A percentile compares a stretch with the other conserved stretches of the same genome.
Conservation (phyloP, 2,113 vertebrate species). For the Notothenia rossii region DNA sequence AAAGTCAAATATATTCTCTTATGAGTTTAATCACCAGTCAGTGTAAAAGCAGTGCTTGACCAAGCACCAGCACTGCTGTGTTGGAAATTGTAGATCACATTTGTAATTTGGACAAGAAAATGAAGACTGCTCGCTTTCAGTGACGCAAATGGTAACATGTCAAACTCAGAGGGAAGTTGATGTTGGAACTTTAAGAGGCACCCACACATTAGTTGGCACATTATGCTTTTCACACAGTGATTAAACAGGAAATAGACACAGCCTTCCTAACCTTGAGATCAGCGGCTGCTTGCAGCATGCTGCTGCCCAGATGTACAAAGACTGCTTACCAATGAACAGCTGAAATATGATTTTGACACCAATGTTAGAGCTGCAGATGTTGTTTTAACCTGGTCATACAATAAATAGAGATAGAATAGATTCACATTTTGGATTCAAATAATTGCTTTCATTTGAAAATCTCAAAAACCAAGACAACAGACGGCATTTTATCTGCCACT, state of each 20-base stretch:
- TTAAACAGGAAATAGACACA: constrained; percentile 30
- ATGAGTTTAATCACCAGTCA: constrained; percentile 42
- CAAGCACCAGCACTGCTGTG: neutral
- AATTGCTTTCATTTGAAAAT: constrained; percentile 37
- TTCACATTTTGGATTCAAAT: constrained; percentile 21
- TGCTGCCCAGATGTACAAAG: constrained; percentile 32
- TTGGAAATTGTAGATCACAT: constrained; percentile 15
- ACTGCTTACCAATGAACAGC: constrained; percentile 43
- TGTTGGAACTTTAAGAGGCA: constrained; percentile 45
- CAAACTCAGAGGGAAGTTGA: constrained; percentile 30
- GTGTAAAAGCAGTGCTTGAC: constrained; percentile 36
- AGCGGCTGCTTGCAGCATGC: constrained; percentile 29
- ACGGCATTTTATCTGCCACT: constrained; percentile 56
- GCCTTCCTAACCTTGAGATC: constrained; percentile 25
- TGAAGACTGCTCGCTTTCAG: constrained; percentile 17
- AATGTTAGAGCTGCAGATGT: constrained; percentile 26
- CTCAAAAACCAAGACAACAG: constrained; percentile 55
- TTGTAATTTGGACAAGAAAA: constrained; percentile 27
- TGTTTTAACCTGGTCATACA: constrained; percentile 29
- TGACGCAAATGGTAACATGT: constrained; percentile 28
- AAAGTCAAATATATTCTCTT: constrained; percentile 58
- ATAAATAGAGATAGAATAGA: constrained; percentile 10
- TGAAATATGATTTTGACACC: constrained; percentile 38
- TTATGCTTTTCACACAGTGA: constrained; percentile 39
- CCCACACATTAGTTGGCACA: constrained; percentile 26